Percentiles rank a stretch among this genome's conserved stretches.
phyloP scores from a whole-genome alignment of 2,888 invertebrate genomes.

The Lobophora halterata region DNA sequence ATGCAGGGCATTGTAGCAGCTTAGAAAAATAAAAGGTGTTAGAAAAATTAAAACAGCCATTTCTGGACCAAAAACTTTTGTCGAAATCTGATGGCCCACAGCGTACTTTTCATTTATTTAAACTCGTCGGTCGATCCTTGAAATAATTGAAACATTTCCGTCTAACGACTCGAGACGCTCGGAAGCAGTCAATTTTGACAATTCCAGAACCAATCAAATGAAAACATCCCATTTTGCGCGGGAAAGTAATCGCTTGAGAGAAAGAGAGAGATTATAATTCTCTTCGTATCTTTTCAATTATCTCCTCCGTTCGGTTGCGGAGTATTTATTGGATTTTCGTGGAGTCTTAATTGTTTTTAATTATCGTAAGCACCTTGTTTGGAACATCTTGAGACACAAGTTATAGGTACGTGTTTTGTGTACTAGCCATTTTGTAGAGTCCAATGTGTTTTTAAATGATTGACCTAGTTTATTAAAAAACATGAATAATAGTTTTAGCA shows the following conservation, averaged over 20 bases:
- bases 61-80: no score
- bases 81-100: no score
- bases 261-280: constrained; percentile 41
- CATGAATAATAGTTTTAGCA: no score
- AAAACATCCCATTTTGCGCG: constrained; percentile 9
- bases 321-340: constrained; percentile 40
- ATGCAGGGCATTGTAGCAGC: no score
- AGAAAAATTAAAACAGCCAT: no score
- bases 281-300: constrained; percentile 63
- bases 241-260: constrained; percentile 7
- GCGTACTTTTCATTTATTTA: no score
- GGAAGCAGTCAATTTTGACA: constrained; percentile 9
- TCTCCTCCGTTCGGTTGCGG: constrained; percentile 44
- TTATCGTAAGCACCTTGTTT: constrained; percentile 25
- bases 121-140: neutral
- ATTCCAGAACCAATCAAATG: constrained; percentile 14
- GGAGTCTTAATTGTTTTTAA: constrained; percentile 32
- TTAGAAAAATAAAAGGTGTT: no score
- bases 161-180: neutral
- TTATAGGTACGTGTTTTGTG: constrained; percentile 1
- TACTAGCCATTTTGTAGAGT: neutral
- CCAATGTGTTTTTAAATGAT: no score
- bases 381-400: constrained; percentile 2
- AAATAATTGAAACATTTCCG: constrained; percentile 5
- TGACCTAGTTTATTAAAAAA: no score